Percentiles rank a stretch among this genome's conserved stretches.
These are phyloP conservation scores for Ciona savignyi DNA, from an alignment of 23 tunicate genomes.

Conservation along the genomic window DNA sequence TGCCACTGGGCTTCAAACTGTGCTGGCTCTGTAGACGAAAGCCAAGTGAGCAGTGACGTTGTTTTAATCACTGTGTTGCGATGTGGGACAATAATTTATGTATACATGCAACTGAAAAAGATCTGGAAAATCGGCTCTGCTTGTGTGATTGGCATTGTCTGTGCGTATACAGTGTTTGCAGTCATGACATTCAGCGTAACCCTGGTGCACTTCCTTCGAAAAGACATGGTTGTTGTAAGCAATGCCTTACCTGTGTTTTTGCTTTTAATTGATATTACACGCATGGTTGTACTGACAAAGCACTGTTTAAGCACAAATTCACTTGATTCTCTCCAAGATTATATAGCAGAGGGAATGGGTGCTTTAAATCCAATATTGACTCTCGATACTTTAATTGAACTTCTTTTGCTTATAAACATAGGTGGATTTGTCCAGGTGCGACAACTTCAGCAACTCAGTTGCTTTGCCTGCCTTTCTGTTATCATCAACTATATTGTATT, in stretches of 20 bases:
- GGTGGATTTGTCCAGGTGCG: slow-evolving; percentile 51
- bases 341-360: slow-evolving; percentile 65
- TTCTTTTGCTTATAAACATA: slow-evolving; percentile 44
- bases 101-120: slow-evolving; percentile 50
- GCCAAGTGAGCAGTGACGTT: slow-evolving; percentile 66
- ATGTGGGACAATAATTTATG: slow-evolving; percentile 73
- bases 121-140: slow-evolving; percentile 56
- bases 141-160: slow-evolving; percentile 50
- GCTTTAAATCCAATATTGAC: slow-evolving; percentile 45
- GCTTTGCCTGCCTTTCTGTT: slow-evolving; percentile 85
- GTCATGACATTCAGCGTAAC: slow-evolving; percentile 48
- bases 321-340: slow-evolving; percentile 27
- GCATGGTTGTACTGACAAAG: slow-evolving; percentile 55
- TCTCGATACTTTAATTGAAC: slow-evolving; percentile 58
- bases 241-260: slow-evolving; percentile 77
- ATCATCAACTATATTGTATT: slow-evolving; percentile 70
- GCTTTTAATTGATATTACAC: slow-evolving; percentile 44
- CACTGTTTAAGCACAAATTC: slow-evolving; percentile 48
- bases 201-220: slow-evolving; percentile 47
- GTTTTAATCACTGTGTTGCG: slow-evolving; percentile 70
- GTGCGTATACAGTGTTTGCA: slow-evolving; percentile 48
- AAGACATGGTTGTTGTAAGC: slow-evolving; percentile 64
- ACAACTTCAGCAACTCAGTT: slow-evolving; percentile 72
- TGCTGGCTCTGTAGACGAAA: slow-evolving; percentile 13
- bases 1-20: slow-evolving; percentile 83